Base-by-base conservation (phyloP, 2,113 vertebrate genomes). In the Epinephelus lanceolatus region DNA sequence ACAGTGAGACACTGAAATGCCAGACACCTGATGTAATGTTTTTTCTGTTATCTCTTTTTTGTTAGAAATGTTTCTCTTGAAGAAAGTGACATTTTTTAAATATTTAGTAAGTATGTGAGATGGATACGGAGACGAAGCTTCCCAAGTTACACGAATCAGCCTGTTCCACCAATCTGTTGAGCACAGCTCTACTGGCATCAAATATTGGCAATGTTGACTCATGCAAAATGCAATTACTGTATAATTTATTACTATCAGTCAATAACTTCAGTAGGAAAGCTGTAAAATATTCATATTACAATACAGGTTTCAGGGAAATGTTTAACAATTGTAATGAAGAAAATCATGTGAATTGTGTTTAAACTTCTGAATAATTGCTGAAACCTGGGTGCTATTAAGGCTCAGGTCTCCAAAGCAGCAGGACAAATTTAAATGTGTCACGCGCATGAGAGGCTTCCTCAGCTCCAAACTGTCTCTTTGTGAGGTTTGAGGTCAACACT, bases 121-220 rank as follows among this genome's bases (percentile, higher is more conserved):
- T 25, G 63, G 56, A 78, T 30, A 67, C 1, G 4, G 56, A 78
- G 42, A 67, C 1, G 6, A 83, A 72, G 30, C 68, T 67, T 62
- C 15, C 45, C 30, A 63, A 67, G 25, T 61, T 49, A 61, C 70
- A 51, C 1, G 1, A 76, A 80, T 71, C 76, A 61, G 71, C 40
- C 59, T 76, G 59, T 70, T 65, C 57, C 72, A 30, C 52, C 76
- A 71, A 71, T 72, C 77, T 80, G 71, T 69, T 78, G 21, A 84
- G 52, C 61, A 78, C 10, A 6, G 56, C 65, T 74, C 57, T 17
- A 52, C 25, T 74, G 78, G 62, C 72, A 78, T 77, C 56, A 55
- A 62, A 74, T 75, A 62, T 42, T 78, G n/a, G 67, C 47, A 62
- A 60, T 37, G 52, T n/a, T 62, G 40, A 53, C 60, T 42, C 13